phyloP scores from a whole-genome alignment of 2,113 vertebrate species.

The Cottus gobio region DNA sequence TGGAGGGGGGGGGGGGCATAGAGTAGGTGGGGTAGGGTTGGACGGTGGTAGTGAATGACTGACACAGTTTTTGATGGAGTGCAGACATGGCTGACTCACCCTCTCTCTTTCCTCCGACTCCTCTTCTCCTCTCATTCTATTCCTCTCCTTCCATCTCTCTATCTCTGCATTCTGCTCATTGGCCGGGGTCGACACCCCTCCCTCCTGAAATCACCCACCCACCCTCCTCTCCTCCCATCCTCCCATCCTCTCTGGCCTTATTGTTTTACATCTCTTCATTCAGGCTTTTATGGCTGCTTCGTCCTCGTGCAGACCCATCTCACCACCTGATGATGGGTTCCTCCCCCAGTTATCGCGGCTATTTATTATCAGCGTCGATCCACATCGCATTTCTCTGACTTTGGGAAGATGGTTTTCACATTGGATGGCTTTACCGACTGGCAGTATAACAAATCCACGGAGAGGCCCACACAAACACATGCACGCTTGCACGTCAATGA shows the following conservation, averaged over 20 bases:
- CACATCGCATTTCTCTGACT: constrained; percentile 80
- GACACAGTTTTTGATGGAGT: constrained; percentile 81
- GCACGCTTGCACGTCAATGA: constrained; percentile 12
- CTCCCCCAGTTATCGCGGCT: constrained; percentile 77
- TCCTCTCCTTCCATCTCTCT: constrained; percentile 55
- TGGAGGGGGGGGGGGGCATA: constrained; percentile 24
- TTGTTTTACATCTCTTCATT: constrained; percentile 82
- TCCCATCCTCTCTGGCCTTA: constrained; percentile 71
- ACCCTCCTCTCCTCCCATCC: not conserved
- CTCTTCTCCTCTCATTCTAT: constrained; percentile 50
- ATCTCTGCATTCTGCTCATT: constrained; percentile 47
- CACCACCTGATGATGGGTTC: constrained; percentile 74
- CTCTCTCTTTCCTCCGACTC: constrained; percentile 42
- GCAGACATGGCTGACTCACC: constrained; percentile 78
- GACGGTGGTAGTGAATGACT: constrained; percentile 67
- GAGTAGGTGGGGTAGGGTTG: constrained; percentile 51
- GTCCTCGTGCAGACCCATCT: constrained; percentile 77
- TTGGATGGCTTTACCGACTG: constrained; percentile 72
- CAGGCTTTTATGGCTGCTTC: constrained; percentile 81
- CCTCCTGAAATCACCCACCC: not conserved
- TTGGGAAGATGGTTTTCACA: constrained; percentile 83
- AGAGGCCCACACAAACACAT: constrained; percentile 25
- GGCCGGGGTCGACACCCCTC: constrained; percentile 48
- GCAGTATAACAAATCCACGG: constrained; percentile 56
- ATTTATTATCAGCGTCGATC: constrained; percentile 78